Evolutionary conservation across 2,113 vertebrate species (phyloP).

Genomic region (Micronycteris hirsuta): DNA sequence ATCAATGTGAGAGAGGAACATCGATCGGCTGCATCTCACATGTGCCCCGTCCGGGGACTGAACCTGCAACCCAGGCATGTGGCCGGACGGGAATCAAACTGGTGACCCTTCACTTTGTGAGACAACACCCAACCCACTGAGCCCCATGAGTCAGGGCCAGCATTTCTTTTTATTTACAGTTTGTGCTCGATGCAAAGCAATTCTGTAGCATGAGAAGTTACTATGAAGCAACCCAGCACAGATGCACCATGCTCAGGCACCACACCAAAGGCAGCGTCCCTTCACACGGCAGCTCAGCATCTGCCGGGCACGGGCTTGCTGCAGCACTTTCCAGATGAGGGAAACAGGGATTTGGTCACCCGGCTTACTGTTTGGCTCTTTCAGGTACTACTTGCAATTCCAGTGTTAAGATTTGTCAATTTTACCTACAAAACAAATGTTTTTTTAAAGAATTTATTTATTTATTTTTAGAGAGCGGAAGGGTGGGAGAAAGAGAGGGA

Average conservation of each 20-base stretch:
- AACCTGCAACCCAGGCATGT: too few relatives aligned
- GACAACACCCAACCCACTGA: too few relatives aligned
- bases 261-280: constrained; percentile 69
- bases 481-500: too few relatives aligned
- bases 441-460: not conserved
- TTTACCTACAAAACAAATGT: constrained; percentile 63
- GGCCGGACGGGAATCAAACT: too few relatives aligned
- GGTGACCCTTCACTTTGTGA: too few relatives aligned
- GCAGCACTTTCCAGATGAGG: constrained; percentile 37
- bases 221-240: constrained; percentile 80
- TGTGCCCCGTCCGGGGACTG: too few relatives aligned
- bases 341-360: not conserved
- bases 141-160: too few relatives aligned
- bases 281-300: constrained; percentile 70
- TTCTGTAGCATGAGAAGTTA: constrained; percentile 75
- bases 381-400: constrained; percentile 47
- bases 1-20: too few relatives aligned
- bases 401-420: constrained; percentile 58
- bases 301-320: not conserved
- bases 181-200: constrained; percentile 69
- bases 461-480: too few relatives aligned
- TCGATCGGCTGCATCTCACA: too few relatives aligned
- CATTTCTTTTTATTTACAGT: too few relatives aligned
- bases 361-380: constrained; percentile 57
- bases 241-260: constrained; percentile 75